phyloP scores from a whole-genome alignment of 2,888 invertebrate species.

The Theodoxus fluviatilis region DNA sequence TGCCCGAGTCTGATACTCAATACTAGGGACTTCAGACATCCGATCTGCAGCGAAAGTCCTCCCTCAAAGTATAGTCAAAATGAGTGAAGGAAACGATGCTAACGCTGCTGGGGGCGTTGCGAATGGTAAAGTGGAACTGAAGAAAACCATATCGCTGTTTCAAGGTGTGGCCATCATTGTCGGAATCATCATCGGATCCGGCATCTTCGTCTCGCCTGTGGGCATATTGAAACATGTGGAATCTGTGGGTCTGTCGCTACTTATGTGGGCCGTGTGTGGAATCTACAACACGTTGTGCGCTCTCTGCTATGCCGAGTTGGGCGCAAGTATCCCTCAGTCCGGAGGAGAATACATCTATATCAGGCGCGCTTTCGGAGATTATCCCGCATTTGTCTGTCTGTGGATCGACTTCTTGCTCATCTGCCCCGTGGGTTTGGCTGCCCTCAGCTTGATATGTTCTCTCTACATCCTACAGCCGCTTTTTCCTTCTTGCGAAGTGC shows the following conservation, averaged over 20 bases:
- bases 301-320: slow-evolving; percentile 88
- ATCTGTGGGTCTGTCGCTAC: slow-evolving; percentile 76
- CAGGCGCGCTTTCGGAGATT: slow-evolving; percentile 58
- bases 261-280: slow-evolving; percentile 90
- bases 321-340: slow-evolving; percentile 80
- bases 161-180: slow-evolving; percentile 93
- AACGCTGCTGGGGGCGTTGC: too few species aligned
- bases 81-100: too few species aligned
- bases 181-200: slow-evolving; percentile 91
- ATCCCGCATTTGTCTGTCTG: slow-evolving; percentile 59
- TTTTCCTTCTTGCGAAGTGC: slow-evolving; percentile 58
- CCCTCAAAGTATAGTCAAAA: too few species aligned
- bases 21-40: too few species aligned
- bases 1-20: too few species aligned
- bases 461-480: slow-evolving; percentile 61
- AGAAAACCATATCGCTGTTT: slow-evolving; percentile 84
- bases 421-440: slow-evolving; percentile 61
- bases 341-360: slow-evolving; percentile 69
- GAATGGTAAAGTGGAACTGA: slow-evolving; percentile 70
- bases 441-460: slow-evolving; percentile 60
- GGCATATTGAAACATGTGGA: slow-evolving; percentile 84
- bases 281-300: slow-evolving; percentile 79
- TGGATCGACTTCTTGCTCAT: slow-evolving; percentile 62
- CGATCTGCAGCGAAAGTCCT: too few species aligned
- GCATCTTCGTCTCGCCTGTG: slow-evolving; percentile 93